Evolutionary conservation across 2,888 invertebrate species (phyloP).

Genomic region (Parnassius glacialis): DNA sequence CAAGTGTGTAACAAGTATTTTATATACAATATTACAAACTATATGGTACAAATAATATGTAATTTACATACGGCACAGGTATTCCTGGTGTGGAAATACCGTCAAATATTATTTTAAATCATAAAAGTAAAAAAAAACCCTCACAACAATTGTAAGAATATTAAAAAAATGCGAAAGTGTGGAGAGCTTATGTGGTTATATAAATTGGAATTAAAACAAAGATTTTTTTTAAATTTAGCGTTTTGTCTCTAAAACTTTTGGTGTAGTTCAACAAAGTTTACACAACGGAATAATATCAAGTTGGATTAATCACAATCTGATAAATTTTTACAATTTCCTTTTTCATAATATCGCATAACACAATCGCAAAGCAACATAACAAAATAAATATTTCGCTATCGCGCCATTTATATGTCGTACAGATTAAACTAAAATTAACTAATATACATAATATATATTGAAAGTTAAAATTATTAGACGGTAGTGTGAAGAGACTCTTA

Average conservation of each 20-base stretch:
- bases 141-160: background rate
- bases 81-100: background rate
- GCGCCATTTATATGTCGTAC: conserved; percentile 36
- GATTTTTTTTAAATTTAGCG: too few relatives aligned
- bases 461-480: conserved; percentile 27
- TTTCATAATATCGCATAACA: conserved; percentile 40
- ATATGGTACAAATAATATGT: too few relatives aligned
- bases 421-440: conserved; percentile 25
- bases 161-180: too few relatives aligned
- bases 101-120: background rate
- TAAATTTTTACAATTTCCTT: conserved; percentile 31
- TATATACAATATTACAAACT: too few relatives aligned
- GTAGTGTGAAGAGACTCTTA: conserved; percentile 25
- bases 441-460: conserved; percentile 20
- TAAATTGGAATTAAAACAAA: too few relatives aligned
- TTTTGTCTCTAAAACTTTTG: too few relatives aligned
- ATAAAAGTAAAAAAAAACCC: background rate
- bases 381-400: conserved; percentile 48
- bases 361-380: conserved; percentile 56
- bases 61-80: too few relatives aligned
- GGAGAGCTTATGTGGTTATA: too few relatives aligned
- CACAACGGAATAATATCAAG: too few relatives aligned
- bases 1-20: too few relatives aligned
- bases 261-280: too few relatives aligned
- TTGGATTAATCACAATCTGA: conserved; percentile 6